Percentiles rank a stretch among this genome's conserved stretches.
These are phyloP conservation scores for Drosophila melanogaster DNA, from an alignment of 1,140 invertebrate species.

Conservation along the genomic window DNA sequence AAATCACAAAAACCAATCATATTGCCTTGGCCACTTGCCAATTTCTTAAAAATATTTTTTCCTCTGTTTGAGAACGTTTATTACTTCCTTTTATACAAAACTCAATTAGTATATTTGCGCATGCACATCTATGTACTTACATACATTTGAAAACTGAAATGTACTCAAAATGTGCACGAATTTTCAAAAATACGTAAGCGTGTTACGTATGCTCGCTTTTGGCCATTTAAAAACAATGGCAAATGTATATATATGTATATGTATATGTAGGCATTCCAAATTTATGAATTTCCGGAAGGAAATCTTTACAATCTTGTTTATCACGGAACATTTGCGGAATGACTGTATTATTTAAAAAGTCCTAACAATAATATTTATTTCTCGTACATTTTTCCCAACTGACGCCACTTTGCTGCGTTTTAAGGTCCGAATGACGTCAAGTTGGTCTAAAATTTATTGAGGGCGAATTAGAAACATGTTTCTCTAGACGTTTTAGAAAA, in stretches of 20 bases:
- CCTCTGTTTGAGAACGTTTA: constrained; percentile 59
- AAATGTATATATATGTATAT: constrained; percentile 7
- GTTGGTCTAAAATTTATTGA: constrained; percentile 37
- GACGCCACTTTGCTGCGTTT: constrained; percentile 34
- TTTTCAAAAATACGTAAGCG: constrained; percentile 48
- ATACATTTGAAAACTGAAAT: constrained; percentile 20
- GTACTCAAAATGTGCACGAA: constrained; percentile 36
- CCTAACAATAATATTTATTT: constrained; percentile 36
- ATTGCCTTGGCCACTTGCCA: constrained; percentile 50
- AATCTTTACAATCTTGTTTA: constrained; percentile 45
- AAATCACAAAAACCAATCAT: constrained; percentile 64
- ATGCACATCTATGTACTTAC: constrained; percentile 34
- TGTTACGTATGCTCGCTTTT: constrained; percentile 16
- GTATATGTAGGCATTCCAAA: constrained; percentile 4
- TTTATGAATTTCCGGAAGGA: constrained; percentile 42
- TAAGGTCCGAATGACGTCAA: constrained; percentile 45
- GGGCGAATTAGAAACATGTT: constrained; percentile 30
- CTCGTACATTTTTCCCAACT: constrained; percentile 14
- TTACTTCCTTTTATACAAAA: constrained; percentile 64
- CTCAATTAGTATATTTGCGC: constrained; percentile 58
- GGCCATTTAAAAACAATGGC: constrained; percentile 24
- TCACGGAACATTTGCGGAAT: constrained; percentile 22
- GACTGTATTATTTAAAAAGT: constrained; percentile 24
- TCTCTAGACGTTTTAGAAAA: constrained; percentile 22
- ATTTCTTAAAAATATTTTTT: constrained; percentile 58